These are phyloP conservation scores for Ectemnius cavifrons DNA, from an alignment of 2,888 invertebrate species.

Conservation along the genomic window DNA sequence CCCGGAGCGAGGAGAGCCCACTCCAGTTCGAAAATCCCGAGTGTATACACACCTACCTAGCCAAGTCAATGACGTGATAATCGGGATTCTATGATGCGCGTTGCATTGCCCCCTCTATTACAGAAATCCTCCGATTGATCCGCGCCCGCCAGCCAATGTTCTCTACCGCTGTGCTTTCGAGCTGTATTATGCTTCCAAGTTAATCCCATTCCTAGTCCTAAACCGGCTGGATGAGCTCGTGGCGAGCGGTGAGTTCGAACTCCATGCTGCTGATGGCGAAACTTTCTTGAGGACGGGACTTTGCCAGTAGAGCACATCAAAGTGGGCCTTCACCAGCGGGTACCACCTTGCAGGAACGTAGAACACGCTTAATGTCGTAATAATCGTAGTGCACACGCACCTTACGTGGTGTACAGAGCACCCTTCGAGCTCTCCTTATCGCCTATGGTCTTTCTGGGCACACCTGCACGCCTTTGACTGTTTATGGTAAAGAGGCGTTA, in stretches of 20 bases:
- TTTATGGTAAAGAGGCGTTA: not conserved
- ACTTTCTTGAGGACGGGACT: no score
- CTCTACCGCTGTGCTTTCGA: not conserved
- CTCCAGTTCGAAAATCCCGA: not conserved
- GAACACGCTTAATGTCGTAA: constrained; percentile 47
- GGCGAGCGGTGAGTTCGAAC: constrained; percentile 4
- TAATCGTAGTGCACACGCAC: constrained; percentile 35
- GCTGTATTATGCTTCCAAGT: constrained; percentile 5
- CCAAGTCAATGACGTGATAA: not conserved
- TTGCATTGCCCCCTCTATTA: no score
- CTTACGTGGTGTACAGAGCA: constrained; percentile 35
- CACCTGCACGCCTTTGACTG: constrained; percentile 44
- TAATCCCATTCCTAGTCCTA: not conserved
- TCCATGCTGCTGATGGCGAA: not conserved
- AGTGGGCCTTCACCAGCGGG: constrained; percentile 35
- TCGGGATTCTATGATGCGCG: not conserved
- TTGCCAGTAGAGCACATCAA: constrained; percentile 24
- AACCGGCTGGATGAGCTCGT: not conserved
- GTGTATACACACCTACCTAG: not conserved
- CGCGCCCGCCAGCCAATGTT: no score
- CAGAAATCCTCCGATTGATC: no score
- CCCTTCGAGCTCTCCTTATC: constrained; percentile 20
- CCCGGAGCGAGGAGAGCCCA: not conserved
- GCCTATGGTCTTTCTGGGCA: constrained; percentile 32
- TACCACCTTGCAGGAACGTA: constrained; percentile 29